These are phyloP conservation scores for Lepilemur ruficaudatus DNA, from an alignment of 2,797 vertebrate genomes.

Conservation along the genomic window DNA sequence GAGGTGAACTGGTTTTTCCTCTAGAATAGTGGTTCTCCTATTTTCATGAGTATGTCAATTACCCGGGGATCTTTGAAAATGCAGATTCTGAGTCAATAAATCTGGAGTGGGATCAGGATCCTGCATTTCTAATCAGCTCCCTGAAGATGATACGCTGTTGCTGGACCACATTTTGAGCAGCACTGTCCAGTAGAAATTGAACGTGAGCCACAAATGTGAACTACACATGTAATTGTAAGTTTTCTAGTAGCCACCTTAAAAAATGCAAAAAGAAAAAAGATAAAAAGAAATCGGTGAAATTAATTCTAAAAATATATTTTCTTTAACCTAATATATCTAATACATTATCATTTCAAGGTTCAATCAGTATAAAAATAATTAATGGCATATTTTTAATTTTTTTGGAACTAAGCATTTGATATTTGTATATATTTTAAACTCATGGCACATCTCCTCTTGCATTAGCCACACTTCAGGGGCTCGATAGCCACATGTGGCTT, in stretches of 20 bases:
- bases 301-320: background rate
- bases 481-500: background rate
- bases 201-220: background rate
- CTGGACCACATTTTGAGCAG: background rate
- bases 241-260: background rate
- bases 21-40: background rate
- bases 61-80: background rate
- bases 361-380: background rate
- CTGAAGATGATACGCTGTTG: rapidly evolving
- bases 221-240: background rate
- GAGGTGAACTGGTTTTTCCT: background rate
- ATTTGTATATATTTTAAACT: background rate
- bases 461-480: background rate
- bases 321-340: background rate
- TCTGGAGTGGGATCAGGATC: background rate
- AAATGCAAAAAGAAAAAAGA: background rate
- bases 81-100: background rate
- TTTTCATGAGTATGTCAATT: background rate
- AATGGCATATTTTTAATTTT: background rate
- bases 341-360: background rate
- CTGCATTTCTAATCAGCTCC: background rate
- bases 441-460: background rate
- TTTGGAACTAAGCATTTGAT: background rate
- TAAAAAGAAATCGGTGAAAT: background rate
- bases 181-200: background rate